phyloP scores from a whole-genome alignment of 2,797 vertebrate species.

The Oreortyx pictus region DNA sequence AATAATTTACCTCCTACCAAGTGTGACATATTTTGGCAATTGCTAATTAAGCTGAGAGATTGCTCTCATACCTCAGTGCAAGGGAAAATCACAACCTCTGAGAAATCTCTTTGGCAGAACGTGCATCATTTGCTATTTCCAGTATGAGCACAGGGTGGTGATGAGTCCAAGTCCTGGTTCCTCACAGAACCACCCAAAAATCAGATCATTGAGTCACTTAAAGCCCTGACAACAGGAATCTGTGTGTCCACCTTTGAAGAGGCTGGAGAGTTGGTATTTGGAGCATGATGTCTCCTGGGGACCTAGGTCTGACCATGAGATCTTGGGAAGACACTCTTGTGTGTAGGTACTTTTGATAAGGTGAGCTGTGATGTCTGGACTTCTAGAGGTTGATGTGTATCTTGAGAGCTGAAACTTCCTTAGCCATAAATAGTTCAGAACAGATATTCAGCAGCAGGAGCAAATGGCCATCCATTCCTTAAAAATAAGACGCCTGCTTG shows the following conservation, averaged over 20 bases:
- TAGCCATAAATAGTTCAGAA: not conserved
- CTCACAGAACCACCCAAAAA: too few species aligned
- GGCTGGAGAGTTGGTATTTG: not conserved
- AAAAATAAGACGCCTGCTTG: not conserved
- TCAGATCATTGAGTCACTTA: not conserved
- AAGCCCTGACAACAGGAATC: not conserved
- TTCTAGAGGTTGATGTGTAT: not conserved
- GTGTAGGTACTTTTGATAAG: not conserved
- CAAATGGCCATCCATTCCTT: not conserved
- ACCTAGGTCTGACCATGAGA: not conserved
- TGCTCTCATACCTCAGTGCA: not conserved
- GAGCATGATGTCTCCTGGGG: not conserved
- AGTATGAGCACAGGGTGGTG: not conserved
- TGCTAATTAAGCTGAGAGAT: slow-evolving; percentile 33
- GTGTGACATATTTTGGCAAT: slow-evolving; percentile 19
- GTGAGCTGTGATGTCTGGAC: not conserved
- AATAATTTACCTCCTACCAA: slow-evolving; percentile 43
- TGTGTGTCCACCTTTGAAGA: not conserved
- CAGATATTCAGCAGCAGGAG: not conserved
- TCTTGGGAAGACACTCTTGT: not conserved
- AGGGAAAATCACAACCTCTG: slow-evolving; percentile 19
- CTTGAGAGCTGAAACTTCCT: not conserved
- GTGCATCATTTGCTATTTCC: slow-evolving; percentile 8
- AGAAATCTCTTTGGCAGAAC: slow-evolving; percentile 11
- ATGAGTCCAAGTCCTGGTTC: not conserved